Evolutionary conservation across 2,797 vertebrate species (phyloP).

Genomic region (Sardinella longiceps): DNA sequence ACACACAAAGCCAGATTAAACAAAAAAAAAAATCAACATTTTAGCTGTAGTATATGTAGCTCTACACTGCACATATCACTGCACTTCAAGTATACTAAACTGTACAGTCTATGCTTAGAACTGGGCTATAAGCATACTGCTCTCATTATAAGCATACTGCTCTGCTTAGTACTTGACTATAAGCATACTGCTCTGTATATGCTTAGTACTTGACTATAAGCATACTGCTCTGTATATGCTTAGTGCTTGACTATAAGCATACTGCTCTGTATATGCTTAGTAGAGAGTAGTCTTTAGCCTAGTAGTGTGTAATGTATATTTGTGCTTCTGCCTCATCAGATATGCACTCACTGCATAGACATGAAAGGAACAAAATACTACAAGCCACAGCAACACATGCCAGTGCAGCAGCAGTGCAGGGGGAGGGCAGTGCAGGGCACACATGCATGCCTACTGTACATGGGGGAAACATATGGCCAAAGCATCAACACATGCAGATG

Average conservation of each 20-base stretch:
- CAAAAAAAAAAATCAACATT: neutral
- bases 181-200: no score
- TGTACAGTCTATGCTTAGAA: no score
- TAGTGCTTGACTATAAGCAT: neutral
- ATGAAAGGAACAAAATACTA: neutral
- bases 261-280: conserved; percentile 37
- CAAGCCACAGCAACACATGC: neutral
- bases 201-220: no score
- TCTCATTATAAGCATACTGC: no score
- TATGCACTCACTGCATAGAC: neutral
- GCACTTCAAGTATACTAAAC: no score
- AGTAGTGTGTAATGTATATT: neutral
- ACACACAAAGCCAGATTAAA: neutral
- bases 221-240: conserved; percentile 18
- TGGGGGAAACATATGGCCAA: conserved; percentile 1
- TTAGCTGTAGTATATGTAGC: neutral
- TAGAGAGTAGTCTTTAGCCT: no score
- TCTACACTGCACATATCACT: no score
- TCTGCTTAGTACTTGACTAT: no score
- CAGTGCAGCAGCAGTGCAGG: no score
- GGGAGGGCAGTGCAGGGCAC: no score
- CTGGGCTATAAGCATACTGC: no score
- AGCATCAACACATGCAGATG: neutral
- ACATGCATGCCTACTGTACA: neutral
- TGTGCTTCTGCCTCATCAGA: neutral